These are phyloP conservation scores for Tetramorium parvispinum DNA, from an alignment of 1,140 invertebrate species.

Conservation along the genomic window DNA sequence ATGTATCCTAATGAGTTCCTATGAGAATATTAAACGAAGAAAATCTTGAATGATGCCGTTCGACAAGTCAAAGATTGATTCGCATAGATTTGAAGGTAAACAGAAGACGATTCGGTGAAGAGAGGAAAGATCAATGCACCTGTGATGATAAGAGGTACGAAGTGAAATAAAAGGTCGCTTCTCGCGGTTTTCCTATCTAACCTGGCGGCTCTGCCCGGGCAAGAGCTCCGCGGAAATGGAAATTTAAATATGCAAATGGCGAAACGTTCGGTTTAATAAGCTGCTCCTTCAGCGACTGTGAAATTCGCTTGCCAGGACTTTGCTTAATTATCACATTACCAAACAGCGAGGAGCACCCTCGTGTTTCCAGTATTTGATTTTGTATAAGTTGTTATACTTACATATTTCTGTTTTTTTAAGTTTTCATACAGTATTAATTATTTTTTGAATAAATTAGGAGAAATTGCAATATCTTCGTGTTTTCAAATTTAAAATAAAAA, in stretches of 20 bases:
- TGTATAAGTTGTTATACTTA: neutral
- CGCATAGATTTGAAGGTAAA: slow-evolving; percentile 26
- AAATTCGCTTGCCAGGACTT: slow-evolving; percentile 51
- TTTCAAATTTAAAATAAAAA: neutral
- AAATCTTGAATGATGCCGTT: neutral
- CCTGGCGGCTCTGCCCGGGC: neutral
- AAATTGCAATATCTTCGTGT: neutral
- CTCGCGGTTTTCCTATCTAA: slow-evolving; percentile 19
- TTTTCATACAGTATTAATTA: neutral
- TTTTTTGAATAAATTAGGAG: neutral
- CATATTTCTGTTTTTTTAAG: neutral
- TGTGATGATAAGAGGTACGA: slow-evolving; percentile 29
- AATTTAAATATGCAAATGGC: slow-evolving; percentile 76
- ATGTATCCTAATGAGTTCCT: neutral
- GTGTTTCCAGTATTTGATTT: slow-evolving; percentile 36
- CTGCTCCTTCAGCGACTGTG: slow-evolving; percentile 63
- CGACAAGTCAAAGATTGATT: slow-evolving; percentile 16
- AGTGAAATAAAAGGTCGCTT: slow-evolving; percentile 52
- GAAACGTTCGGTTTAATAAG: slow-evolving; percentile 76
- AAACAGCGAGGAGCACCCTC: slow-evolving; percentile 12
- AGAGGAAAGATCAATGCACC: slow-evolving; percentile 17
- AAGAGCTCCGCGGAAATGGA: slow-evolving; percentile 56
- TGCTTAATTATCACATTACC: slow-evolving; percentile 54
- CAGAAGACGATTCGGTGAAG: neutral
- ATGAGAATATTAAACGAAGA: neutral